phyloP scores from a whole-genome alignment of 2,797 vertebrate genomes.

The Pteropus rufus region DNA sequence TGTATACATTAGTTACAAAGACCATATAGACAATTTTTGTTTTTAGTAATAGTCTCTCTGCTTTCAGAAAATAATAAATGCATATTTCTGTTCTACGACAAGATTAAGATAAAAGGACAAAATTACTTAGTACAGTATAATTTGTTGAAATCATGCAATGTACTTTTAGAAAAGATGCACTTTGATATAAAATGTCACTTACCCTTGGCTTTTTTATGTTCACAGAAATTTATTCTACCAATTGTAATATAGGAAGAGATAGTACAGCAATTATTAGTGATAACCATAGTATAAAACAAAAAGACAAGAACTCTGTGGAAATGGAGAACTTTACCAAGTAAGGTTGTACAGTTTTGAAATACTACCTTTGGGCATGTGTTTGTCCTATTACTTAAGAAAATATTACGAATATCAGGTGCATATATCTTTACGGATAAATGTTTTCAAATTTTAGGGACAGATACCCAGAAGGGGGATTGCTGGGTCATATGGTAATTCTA shows the following conservation, averaged over 20 bases:
- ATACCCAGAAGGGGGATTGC: no score
- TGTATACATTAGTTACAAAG: constrained; percentile 36
- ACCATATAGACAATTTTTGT: constrained; percentile 33
- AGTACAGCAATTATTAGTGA: neutral
- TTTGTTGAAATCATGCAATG: constrained; percentile 16
- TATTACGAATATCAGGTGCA: neutral
- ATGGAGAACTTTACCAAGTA: neutral
- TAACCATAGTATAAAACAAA: neutral
- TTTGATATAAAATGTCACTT: neutral
- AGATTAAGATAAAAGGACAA: constrained; percentile 37
- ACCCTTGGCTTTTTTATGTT: neutral
- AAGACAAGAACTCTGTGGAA: neutral
- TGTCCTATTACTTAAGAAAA: neutral
- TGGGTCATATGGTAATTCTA: no score
- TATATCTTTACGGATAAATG: no score
- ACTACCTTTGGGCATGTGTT: neutral
- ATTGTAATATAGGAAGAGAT: neutral
- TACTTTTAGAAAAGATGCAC: neutral
- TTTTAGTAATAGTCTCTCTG: neutral
- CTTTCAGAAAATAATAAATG: constrained; percentile 33
- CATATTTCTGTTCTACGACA: constrained; percentile 21
- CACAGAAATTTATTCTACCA: neutral
- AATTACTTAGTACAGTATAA: constrained; percentile 4
- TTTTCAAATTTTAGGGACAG: no score
- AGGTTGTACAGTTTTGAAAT: neutral